Evolutionary conservation across 1,140 invertebrate genomes (phyloP).

Genomic region (Caenorhabditis brenneri): DNA sequence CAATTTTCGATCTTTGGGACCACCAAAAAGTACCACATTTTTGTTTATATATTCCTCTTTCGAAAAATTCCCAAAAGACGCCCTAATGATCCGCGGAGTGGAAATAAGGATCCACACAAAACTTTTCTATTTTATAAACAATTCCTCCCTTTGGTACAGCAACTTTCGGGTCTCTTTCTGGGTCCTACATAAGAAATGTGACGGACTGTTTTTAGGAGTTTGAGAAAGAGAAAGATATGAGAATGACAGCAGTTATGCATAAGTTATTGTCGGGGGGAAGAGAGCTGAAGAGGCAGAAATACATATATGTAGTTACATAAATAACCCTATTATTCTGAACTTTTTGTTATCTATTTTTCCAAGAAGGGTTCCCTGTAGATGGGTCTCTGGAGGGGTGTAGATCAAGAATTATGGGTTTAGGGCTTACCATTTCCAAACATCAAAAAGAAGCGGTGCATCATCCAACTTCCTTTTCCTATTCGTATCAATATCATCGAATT

Average conservation of each 20-base stretch:
- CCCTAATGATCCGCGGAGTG: background rate
- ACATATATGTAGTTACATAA: background rate
- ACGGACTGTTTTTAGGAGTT: background rate
- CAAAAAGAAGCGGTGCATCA: no score
- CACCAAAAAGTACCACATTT: background rate
- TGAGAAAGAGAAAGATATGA: background rate
- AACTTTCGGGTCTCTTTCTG: no score
- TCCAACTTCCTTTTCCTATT: no score
- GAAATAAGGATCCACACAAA: background rate
- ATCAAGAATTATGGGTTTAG: no score
- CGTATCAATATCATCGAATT: no score
- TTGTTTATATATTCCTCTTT: background rate
- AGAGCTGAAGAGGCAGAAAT: background rate
- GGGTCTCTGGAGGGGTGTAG: no score
- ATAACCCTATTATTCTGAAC: background rate
- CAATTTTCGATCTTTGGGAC: background rate
- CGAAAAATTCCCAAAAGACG: background rate
- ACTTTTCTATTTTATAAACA: background rate
- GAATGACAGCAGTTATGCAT: slow-evolving; percentile 4
- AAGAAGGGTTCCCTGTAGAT: no score
- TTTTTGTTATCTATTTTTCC: no score
- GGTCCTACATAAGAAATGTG: background rate
- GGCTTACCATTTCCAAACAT: no score
- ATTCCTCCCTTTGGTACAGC: background rate
- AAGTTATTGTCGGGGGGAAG: background rate